Percentiles rank a stretch among this genome's conserved stretches.
These are phyloP conservation scores for Mormyrus hasselquistii DNA, from an alignment of 2,797 vertebrate genomes.

Conservation along the genomic window DNA sequence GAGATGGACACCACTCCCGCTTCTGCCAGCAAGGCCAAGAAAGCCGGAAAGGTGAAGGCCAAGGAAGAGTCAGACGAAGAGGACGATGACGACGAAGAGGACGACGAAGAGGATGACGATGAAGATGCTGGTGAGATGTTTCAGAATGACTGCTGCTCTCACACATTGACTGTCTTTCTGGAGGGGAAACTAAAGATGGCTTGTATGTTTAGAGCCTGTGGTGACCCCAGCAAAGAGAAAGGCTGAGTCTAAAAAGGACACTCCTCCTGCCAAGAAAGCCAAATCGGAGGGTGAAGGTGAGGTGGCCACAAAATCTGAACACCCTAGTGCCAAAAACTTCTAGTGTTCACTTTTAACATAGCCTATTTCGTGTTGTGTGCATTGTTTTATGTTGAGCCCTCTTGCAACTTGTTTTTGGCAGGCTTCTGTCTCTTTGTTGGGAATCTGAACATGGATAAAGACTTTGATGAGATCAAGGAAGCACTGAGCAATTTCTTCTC, in stretches of 20 bases:
- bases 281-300: conserved; percentile 74
- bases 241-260: conserved; percentile 71
- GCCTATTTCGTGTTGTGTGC: rapidly evolving
- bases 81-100: conserved; percentile 77
- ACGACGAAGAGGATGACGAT: conserved; percentile 75
- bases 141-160: background rate
- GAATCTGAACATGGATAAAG: conserved; percentile 74
- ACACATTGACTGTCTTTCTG: background rate
- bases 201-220: conserved; percentile 53
- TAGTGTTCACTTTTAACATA: conserved; percentile 1
- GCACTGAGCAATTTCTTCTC: conserved; percentile 75
- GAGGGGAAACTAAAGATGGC: background rate
- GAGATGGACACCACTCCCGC: conserved; percentile 78
- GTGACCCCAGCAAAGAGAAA: conserved; percentile 81
- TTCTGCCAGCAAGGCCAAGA: conserved; percentile 69
- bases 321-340: conserved; percentile 76
- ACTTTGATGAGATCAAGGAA: conserved; percentile 79
- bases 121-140: conserved; percentile 61
- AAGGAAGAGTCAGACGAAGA: conserved; percentile 81
- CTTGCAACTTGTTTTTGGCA: conserved; percentile 11
- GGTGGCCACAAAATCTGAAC: conserved; percentile 65
- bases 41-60: conserved; percentile 71
- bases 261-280: conserved; percentile 80
- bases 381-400: background rate
- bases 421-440: conserved; percentile 76